Evolutionary conservation across 2,113 vertebrate species (phyloP).

Genomic region (Rhinogobius similis): DNA sequence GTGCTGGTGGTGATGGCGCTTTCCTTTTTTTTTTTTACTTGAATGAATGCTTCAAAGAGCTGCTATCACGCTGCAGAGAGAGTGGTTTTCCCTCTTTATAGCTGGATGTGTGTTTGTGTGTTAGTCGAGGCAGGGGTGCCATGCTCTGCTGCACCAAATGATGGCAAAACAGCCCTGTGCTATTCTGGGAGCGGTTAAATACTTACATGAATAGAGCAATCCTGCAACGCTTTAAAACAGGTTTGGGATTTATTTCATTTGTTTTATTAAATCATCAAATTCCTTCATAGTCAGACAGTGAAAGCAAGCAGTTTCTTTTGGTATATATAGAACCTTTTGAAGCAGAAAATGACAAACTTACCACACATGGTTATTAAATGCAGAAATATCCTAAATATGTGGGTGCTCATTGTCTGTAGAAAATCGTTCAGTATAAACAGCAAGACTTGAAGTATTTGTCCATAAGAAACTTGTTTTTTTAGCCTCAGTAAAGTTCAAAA

Average conservation of each 20-base stretch:
- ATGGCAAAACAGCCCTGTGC: slow-evolving; percentile 16
- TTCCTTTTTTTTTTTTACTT: neutral
- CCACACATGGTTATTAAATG: neutral
- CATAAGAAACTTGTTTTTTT: neutral
- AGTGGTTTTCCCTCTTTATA: neutral
- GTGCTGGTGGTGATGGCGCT: slow-evolving; percentile 1
- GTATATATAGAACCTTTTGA: neutral
- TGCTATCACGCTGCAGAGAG: neutral
- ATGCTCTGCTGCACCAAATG: slow-evolving; percentile 26
- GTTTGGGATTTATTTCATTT: neutral
- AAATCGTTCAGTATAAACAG: neutral
- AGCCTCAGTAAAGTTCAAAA: neutral
- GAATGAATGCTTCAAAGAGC: slow-evolving; percentile 14
- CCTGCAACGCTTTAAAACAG: neutral
- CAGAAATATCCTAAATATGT: neutral
- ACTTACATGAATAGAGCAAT: slow-evolving; percentile 19
- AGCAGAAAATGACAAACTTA: neutral
- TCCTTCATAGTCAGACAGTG: slow-evolving; percentile 3
- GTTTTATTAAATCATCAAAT: slow-evolving; percentile 26
- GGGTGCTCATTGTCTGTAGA: neutral
- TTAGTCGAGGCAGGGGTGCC: slow-evolving; percentile 11
- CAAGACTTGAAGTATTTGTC: neutral
- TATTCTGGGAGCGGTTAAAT: slow-evolving; percentile 11
- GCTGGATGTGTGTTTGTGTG: slow-evolving; percentile 1
- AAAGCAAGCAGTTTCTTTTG: neutral